Evolutionary conservation across 2,888 invertebrate genomes (phyloP), one percentile per base, ranked within the genome.

Genomic region (Tineola bisselliella): DNA sequence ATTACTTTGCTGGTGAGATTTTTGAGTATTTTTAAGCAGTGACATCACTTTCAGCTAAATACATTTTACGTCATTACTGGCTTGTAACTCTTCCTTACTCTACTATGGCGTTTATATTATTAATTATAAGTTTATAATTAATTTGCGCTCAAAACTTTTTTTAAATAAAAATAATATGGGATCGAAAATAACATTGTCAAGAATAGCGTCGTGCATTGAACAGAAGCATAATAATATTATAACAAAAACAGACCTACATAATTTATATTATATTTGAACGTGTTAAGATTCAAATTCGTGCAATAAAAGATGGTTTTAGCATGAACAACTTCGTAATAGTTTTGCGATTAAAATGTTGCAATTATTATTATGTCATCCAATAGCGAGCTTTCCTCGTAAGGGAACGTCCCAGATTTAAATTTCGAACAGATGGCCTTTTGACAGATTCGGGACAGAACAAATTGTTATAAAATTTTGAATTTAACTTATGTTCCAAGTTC

Each of bases 371-470:
- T 33, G 58, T 58, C 58, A 58, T 31, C 11, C 44, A 13, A 44
- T 44, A 25, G 48, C 15, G 15, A 2, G 18, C 10, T 10, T 33
- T 30, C 25, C 31, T n/a, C 17, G 58, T 58, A 58, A 58, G 58
- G 58, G 58, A 58, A 17, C 58, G 58, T 33, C 58, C 58, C 38
- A 30, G 58, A 58, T 58, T 58, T 12, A 30, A 58, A 58, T 31
- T 58, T 33, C 31, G 58, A 58, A 58, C 58, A 33, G 10, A 15
- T 48, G 48, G 48, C n/a, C 13, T 15, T 48, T 48, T 48, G 48
- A 48, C 48, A 48, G 48, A 12, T 48, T 18, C 5, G 48, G 44
- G 12, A 44, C 44, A 44, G 13, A 4, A 13, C 12, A 5, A 13
- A 44, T 44, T 8, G 12, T 44, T 44, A 4, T 25, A 4, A n/a